Percentiles rank a stretch among this genome's conserved stretches.
phyloP scores from a whole-genome alignment of 30 jellyfish, hydroid and myxozoan genomes.

The Chironex yamaguchii region DNA sequence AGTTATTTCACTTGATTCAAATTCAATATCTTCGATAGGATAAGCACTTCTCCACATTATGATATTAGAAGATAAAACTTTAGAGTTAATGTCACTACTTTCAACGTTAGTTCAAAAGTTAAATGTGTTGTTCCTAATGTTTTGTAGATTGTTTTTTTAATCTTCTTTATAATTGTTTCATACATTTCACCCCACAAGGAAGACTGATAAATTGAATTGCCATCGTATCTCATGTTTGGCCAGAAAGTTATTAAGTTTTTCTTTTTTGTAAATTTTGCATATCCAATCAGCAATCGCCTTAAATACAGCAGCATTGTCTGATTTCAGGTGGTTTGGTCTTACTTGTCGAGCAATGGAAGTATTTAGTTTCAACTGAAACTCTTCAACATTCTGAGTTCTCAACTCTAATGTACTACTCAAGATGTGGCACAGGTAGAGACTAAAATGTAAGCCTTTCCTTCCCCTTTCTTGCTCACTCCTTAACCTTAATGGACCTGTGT shows the following conservation, averaged over 20 bases:
- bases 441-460: too few species aligned
- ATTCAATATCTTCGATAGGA: conserved; percentile 1
- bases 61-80: conserved; percentile 32
- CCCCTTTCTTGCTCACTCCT: neutral
- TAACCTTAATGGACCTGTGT: neutral
- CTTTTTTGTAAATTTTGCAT: neutral
- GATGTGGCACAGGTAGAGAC: too few species aligned
- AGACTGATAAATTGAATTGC: too few species aligned
- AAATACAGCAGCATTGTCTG: conserved; percentile 18
- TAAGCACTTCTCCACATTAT: conserved; percentile 51
- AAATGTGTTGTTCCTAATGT: conserved; percentile 13
- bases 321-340: neutral
- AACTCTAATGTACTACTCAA: too few species aligned
- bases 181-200: conserved; percentile 56
- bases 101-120: conserved; percentile 13
- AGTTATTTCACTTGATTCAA: conserved; percentile 12
- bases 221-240: neutral
- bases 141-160: conserved; percentile 25
- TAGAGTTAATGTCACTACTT: conserved; percentile 26
- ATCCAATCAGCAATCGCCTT: conserved; percentile 21
- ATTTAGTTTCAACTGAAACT: too few species aligned
- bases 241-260: neutral
- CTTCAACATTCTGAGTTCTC: too few species aligned
- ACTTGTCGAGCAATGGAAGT: too few species aligned
- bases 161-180: neutral